These are phyloP conservation scores for Urechis unicinctus DNA, from an alignment of 2,888 invertebrate species.

Conservation along the genomic window DNA sequence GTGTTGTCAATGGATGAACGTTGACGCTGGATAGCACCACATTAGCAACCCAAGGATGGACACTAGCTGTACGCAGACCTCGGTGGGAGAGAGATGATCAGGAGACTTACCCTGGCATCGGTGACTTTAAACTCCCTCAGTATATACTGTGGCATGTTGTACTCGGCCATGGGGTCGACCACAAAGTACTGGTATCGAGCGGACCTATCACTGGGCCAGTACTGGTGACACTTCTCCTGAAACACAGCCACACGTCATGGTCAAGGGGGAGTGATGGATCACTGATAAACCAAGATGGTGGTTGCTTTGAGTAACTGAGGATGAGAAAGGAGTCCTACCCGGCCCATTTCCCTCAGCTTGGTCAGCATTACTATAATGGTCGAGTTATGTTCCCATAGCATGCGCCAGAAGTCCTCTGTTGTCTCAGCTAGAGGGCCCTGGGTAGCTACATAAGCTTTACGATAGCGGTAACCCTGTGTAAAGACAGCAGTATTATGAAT, in stretches of 20 bases:
- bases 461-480: constrained; percentile 55
- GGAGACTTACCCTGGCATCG: constrained; percentile 68
- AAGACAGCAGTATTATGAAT: neutral
- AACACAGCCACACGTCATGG: constrained; percentile 26
- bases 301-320: no score
- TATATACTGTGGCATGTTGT: constrained; percentile 99
- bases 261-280: no score
- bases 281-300: no score
- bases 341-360: constrained; percentile 93
- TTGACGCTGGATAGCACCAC: no score
- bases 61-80: no score
- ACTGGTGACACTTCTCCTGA: constrained; percentile 97
- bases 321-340: constrained; percentile 59
- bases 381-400: constrained; percentile 99
- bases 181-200: constrained; percentile 96
- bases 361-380: constrained; percentile 99
- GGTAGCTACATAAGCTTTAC: constrained; percentile 93
- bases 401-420: constrained; percentile 97
- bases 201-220: constrained; percentile 98
- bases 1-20: no score
- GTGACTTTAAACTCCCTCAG: constrained; percentile 97
- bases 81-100: neutral
- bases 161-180: constrained; percentile 98
- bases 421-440: constrained; percentile 96
- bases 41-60: no score